These are phyloP conservation scores for Illadopsis cleaveri DNA, from an alignment of 2,113 vertebrate genomes.

Conservation along the genomic window DNA sequence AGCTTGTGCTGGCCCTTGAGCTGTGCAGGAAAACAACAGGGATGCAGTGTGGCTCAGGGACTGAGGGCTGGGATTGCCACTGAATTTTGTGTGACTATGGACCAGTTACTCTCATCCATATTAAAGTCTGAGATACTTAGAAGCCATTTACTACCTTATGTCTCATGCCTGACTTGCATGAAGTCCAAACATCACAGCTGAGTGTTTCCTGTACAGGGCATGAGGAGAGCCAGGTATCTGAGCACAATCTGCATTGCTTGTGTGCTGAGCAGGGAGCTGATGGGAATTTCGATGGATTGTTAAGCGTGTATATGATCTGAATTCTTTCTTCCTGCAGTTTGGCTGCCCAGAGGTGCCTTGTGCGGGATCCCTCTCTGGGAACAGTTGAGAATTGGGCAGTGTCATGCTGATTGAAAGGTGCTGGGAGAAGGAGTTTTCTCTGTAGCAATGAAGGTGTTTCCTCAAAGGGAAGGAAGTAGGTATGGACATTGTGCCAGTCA, in stretches of 20 bases:
- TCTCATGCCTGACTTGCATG: not conserved
- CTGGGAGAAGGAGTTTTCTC: not conserved
- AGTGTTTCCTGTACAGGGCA: not conserved
- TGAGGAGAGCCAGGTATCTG: not conserved
- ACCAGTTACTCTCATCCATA: not conserved
- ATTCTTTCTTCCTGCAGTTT: not conserved
- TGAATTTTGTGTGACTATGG: not conserved
- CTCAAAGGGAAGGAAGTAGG: not conserved
- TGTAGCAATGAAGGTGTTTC: not conserved
- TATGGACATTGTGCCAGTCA: not conserved
- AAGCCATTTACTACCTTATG: not conserved
- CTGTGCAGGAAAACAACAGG: not conserved
- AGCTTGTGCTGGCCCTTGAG: not conserved
- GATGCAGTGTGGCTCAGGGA: not conserved
- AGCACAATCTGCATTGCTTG: not conserved
- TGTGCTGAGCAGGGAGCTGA: not conserved
- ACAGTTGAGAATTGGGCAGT: not conserved
- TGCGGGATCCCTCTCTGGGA: not conserved
- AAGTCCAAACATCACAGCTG: not conserved
- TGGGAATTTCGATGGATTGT: not conserved
- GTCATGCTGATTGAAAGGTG: not conserved
- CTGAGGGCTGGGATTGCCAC: fast-evolving
- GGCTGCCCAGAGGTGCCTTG: not conserved
- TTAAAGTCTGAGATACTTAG: not conserved
- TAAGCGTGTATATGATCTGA: not conserved